Evolutionary conservation across 2,797 vertebrate genomes (phyloP).

Genomic region (Coregonus sp.): DNA sequence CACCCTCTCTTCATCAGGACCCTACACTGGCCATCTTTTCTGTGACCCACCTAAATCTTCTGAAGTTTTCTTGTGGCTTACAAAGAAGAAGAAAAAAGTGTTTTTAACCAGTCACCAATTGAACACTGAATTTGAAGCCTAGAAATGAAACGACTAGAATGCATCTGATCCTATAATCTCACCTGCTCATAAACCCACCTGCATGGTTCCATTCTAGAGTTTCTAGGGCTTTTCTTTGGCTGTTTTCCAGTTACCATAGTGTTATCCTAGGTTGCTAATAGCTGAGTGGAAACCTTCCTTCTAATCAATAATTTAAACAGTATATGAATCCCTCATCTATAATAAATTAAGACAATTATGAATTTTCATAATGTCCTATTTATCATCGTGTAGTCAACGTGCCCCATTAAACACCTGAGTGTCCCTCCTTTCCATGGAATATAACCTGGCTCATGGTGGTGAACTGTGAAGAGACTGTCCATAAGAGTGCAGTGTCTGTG

Average conservation of each 20-base stretch:
- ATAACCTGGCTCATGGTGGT: too few species aligned
- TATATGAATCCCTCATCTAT: conserved; percentile 27
- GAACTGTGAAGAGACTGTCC: too few species aligned
- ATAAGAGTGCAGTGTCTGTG: too few species aligned
- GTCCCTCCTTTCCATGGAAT: too few species aligned
- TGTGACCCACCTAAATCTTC: neutral
- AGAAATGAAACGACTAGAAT: neutral
- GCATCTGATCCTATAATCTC: neutral
- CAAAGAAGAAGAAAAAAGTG: neutral
- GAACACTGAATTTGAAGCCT: too few species aligned
- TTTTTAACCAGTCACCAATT: too few species aligned
- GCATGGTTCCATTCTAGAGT: neutral
- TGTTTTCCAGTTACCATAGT: neutral
- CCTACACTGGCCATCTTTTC: neutral
- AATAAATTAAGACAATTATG: conserved; percentile 27
- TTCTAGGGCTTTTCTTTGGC: neutral
- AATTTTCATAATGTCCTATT: conserved; percentile 19
- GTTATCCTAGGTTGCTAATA: neutral
- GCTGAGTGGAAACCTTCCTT: conserved; percentile 1
- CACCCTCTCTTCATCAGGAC: conserved; percentile 5
- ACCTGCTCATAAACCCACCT: neutral
- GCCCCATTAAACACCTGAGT: too few species aligned
- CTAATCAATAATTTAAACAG: conserved; percentile 37
- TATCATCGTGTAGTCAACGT: neutral
- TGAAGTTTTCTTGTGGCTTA: neutral